These are phyloP conservation scores for Sphaerophoria rueppellii DNA, from an alignment of 2,888 invertebrate species.

Conservation along the genomic window DNA sequence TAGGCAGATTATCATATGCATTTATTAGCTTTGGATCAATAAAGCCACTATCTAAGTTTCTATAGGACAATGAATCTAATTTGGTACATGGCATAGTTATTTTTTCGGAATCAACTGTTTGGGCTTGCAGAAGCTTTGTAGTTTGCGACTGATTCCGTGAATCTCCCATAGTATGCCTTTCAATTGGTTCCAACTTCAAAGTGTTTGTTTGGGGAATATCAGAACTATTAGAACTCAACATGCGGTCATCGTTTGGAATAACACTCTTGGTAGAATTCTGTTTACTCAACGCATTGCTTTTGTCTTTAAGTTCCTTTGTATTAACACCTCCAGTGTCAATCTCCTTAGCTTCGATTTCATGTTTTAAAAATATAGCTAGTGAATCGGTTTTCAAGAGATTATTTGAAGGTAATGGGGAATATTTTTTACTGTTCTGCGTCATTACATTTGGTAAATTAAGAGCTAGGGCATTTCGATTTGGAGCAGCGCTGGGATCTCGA, in stretches of 20 bases:
- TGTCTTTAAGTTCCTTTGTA: conserved; percentile 81
- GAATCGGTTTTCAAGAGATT: conserved; percentile 81
- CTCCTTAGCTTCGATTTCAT: conserved; percentile 78
- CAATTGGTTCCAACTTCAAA: conserved; percentile 55
- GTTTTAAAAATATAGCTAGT: conserved; percentile 81
- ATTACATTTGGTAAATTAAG: conserved; percentile 72
- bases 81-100: conserved; percentile 75
- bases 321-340: conserved; percentile 67
- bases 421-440: conserved; percentile 27
- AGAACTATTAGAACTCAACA: conserved; percentile 75
- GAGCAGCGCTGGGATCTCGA: conserved; percentile 78
- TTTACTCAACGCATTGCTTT: conserved; percentile 81
- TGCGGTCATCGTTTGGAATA: conserved; percentile 72
- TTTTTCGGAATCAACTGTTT: conserved; percentile 21
- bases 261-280: conserved; percentile 81
- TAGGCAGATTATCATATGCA: conserved; percentile 87
- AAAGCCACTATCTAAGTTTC: conserved; percentile 80
- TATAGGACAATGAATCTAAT: conserved; percentile 76
- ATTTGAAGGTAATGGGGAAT: conserved; percentile 58
- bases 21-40: conserved; percentile 86
- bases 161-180: conserved; percentile 33
- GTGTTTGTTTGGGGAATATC: conserved; percentile 42
- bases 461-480: conserved; percentile 79
- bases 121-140: conserved; percentile 4
- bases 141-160: conserved; percentile 20